These are phyloP conservation scores for Caenorhabditis angaria DNA, from an alignment of 2,888 invertebrate species.

Conservation along the genomic window DNA sequence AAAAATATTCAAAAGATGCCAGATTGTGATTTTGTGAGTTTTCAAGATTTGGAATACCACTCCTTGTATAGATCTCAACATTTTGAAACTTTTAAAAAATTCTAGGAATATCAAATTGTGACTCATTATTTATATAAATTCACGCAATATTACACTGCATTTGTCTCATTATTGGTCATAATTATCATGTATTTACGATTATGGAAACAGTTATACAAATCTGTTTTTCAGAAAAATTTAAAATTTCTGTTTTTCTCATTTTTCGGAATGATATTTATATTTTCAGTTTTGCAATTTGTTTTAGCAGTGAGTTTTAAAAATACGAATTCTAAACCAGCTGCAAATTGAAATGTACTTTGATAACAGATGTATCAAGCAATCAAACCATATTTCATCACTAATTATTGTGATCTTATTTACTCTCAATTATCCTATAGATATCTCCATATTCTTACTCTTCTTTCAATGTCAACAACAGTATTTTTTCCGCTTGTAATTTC, in stretches of 20 bases:
- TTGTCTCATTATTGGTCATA: constrained; percentile 15
- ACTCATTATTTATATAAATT: constrained; percentile 17
- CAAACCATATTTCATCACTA: constrained; percentile 15
- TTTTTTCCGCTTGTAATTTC: constrained; percentile 19
- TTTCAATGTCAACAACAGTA: constrained; percentile 19
- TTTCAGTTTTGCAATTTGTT: neutral
- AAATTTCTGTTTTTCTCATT: constrained; percentile 3
- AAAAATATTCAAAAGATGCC: neutral
- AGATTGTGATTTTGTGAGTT: neutral
- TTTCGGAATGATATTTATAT: neutral
- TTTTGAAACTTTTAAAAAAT: neutral
- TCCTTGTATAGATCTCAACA: too few relatives aligned
- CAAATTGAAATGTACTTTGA: neutral
- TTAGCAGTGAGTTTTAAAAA: neutral
- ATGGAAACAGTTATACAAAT: constrained; percentile 6
- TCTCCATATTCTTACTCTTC: neutral
- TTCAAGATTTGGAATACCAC: neutral
- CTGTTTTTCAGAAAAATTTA: constrained; percentile 22
- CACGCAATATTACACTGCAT: constrained; percentile 14
- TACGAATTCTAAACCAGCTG: neutral
- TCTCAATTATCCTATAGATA: constrained; percentile 9
- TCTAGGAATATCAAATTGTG: constrained; percentile 11
- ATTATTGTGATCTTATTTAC: constrained; percentile 14
- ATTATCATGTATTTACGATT: constrained; percentile 6
- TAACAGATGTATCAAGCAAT: constrained; percentile 23